Evolutionary conservation across 2,888 invertebrate species (phyloP).

Genomic region (Drosophila fulvimacula): DNA sequence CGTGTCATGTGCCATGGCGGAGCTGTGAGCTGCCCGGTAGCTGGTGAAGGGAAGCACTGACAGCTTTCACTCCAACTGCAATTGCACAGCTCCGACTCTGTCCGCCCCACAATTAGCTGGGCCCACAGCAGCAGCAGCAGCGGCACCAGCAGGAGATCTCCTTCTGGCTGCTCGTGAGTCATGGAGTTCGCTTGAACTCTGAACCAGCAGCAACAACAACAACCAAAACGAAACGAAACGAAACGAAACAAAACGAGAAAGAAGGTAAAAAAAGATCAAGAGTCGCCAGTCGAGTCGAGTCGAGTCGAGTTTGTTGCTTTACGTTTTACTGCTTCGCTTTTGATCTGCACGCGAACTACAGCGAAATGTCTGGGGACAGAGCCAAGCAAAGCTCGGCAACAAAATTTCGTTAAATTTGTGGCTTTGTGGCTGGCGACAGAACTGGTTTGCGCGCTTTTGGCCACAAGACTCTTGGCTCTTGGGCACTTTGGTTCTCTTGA

Average conservation of each 20-base stretch:
- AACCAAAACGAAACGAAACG: slow-evolving; percentile 27
- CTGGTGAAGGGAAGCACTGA: slow-evolving; percentile 21
- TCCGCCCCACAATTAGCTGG: slow-evolving; percentile 17
- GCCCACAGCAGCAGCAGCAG: slow-evolving; percentile 1
- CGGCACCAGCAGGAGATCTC: slow-evolving; percentile 21
- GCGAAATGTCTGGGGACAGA: slow-evolving; percentile 20
- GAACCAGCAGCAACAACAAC: slow-evolving; percentile 28
- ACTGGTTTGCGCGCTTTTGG: slow-evolving; percentile 56
- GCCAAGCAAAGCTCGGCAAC: slow-evolving; percentile 25
- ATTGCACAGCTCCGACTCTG: slow-evolving; percentile 11
- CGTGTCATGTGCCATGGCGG: slow-evolving; percentile 1
- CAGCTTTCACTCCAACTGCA: slow-evolving; percentile 29
- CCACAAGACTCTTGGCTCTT: slow-evolving; percentile 46
- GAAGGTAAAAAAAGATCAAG: slow-evolving; percentile 31
- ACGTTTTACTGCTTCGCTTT: slow-evolving; percentile 20
- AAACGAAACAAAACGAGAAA: slow-evolving; percentile 23
- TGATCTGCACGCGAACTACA: slow-evolving; percentile 11
- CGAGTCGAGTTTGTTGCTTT: slow-evolving; percentile 7
- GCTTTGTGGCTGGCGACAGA: slow-evolving; percentile 48
- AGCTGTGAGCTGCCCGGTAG: not conserved
- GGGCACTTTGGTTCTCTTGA: slow-evolving; percentile 63
- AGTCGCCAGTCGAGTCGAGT: slow-evolving; percentile 17
- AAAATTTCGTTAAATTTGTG: slow-evolving; percentile 44
- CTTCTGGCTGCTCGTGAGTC: slow-evolving; percentile 32
- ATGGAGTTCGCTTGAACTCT: slow-evolving; percentile 45